Evolutionary conservation across 2,113 vertebrate species (phyloP).

Genomic region (Plectropomus leopardus): DNA sequence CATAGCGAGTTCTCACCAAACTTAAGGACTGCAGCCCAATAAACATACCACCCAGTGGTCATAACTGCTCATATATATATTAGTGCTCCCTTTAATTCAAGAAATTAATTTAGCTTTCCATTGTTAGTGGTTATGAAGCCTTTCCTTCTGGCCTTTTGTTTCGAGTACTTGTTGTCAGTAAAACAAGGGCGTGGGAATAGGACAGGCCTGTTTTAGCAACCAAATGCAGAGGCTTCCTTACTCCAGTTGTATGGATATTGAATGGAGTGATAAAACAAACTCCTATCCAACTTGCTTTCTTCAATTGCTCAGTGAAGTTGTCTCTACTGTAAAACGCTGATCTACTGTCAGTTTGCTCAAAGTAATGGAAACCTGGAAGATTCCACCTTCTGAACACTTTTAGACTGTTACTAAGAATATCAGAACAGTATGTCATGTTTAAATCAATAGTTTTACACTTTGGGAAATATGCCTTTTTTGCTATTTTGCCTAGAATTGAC

Average conservation of each 20-base stretch:
- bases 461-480: background rate
- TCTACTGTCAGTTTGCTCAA: conserved; percentile 62
- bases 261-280: conserved; percentile 77
- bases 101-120: conserved; percentile 42
- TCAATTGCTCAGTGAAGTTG: conserved; percentile 62
- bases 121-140: conserved; percentile 49
- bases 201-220: conserved; percentile 72
- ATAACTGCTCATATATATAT: conserved; percentile 46
- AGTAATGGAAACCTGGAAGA: conserved; percentile 47
- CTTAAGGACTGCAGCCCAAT: conserved; percentile 41
- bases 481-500: background rate
- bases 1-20: conserved; percentile 47
- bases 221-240: conserved; percentile 72
- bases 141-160: conserved; percentile 67
- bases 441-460: background rate
- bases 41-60: conserved; percentile 11
- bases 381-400: conserved; percentile 10
- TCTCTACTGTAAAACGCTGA: conserved; percentile 38
- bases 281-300: conserved; percentile 69
- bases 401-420: background rate
- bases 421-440: no score
- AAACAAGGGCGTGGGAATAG: conserved; percentile 67
- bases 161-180: conserved; percentile 64
- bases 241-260: conserved; percentile 76
- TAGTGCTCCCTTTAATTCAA: conserved; percentile 40